phyloP scores from a whole-genome alignment of 2,797 vertebrate species.

The Champsocephalus gunnari region DNA sequence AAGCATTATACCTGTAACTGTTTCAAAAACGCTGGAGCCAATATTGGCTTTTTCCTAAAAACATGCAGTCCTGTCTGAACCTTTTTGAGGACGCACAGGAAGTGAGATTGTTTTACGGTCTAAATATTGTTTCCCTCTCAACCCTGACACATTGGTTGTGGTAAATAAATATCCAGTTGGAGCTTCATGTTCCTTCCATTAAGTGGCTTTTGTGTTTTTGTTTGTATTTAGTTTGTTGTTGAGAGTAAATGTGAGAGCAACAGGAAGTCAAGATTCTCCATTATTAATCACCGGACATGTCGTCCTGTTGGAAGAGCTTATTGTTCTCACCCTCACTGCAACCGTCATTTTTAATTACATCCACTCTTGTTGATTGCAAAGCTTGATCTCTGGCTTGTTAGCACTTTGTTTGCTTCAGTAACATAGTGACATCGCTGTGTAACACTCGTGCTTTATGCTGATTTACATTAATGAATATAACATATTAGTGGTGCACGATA shows the following conservation, averaged over 20 bases:
- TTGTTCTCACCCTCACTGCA: conserved; percentile 31
- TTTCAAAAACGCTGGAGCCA: too few species aligned
- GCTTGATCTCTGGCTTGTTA: background rate
- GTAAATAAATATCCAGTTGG: conserved; percentile 10
- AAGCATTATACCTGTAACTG: conserved; percentile 2
- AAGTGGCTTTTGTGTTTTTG: conserved; percentile 52
- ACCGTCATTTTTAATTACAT: conserved; percentile 31
- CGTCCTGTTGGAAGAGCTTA: conserved; percentile 44
- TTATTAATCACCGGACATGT: conserved; percentile 39
- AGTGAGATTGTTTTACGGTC: conserved; percentile 3
- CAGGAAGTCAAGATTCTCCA: conserved; percentile 46
- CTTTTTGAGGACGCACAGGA: too few species aligned
- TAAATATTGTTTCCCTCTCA: background rate
- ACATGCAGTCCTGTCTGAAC: background rate
- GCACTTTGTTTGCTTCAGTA: too few species aligned
- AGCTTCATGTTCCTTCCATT: conserved; percentile 28
- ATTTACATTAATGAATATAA: background rate
- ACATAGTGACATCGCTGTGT: too few species aligned
- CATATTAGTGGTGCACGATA: background rate
- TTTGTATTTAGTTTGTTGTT: conserved; percentile 40
- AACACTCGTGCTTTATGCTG: background rate
- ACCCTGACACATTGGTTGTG: background rate
- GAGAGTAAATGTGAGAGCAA: conserved; percentile 27
- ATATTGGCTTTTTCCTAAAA: background rate
- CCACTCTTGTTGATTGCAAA: conserved; percentile 8